Evolutionary conservation across 2,888 invertebrate genomes (phyloP), one percentile per base, ranked within the genome.

Genomic region (Drosophila sordidapex): DNA sequence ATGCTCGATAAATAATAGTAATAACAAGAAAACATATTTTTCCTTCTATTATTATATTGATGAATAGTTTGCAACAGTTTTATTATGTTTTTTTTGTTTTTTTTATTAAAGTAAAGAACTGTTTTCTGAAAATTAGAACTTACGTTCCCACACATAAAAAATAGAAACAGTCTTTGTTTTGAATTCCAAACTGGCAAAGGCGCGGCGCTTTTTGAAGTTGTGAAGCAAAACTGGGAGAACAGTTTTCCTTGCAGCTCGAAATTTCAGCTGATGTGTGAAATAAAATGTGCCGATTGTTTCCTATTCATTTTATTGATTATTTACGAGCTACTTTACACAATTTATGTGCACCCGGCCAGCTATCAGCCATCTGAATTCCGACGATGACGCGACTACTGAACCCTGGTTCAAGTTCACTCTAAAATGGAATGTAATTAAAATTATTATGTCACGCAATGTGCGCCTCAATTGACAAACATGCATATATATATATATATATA

Each of bases 351-450:
- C 43, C 25, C 46, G 29, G 29, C 11, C 29, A 54, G 57, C 40
- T 65, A 59, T 77, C 66, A 77, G 43, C 57, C 54, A 58, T 65
- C 40, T 40, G 13, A 56, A 25, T 56, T 61, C 59, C 52, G 54
- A n/a, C 43, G 54, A 70, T 79, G 79, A 81, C 67, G 81, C 67
- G 70, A 74, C 59, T 54, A 51, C 64, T 69, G 83, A 82, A 74
- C 88, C 46, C 70, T 70, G 72, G 89, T 89, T 86, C 85, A 86
- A 86, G 85, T 89, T 86, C 89, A 84, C 15, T 68, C 67, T 29
- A 48, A 81, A 74, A 62, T 59, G 64, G 66, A 83, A 88, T 83
- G 76, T 83, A 86, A 89, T 82, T 79, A 79, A 89, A 83, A 83
- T 73, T 86, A 89, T 83, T 79, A 81, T 81, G 84, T 89, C 87